Conservation (phyloP, 2,113 vertebrate species). For the Pseudonaja textilis region DNA sequence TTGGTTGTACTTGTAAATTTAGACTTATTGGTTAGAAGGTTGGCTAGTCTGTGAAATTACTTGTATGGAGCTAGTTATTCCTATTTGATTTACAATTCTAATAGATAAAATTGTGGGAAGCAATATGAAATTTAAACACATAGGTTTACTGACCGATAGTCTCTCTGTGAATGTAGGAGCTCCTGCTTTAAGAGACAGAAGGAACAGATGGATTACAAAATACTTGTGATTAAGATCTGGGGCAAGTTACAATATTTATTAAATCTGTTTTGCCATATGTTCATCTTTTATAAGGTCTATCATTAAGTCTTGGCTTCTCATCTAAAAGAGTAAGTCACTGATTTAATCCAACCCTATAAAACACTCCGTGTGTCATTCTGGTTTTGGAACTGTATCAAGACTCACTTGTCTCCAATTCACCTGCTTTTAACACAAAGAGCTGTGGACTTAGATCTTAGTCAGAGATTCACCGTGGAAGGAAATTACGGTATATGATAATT, state of each 20-base stretch:
- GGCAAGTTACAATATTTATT: slow-evolving; percentile 2
- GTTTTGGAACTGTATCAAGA: not conserved
- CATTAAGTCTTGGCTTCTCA: not conserved
- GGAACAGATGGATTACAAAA: slow-evolving; percentile 11
- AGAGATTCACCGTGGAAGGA: not conserved
- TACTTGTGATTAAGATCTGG: slow-evolving; percentile 2
- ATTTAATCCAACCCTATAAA: not conserved
- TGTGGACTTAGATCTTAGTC: not conserved
- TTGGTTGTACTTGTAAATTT: not conserved
- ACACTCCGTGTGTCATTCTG: not conserved
- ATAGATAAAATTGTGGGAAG: not conserved
- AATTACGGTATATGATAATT: not conserved
- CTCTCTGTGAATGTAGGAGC: not conserved
- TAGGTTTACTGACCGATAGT: not conserved
- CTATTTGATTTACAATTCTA: not conserved
- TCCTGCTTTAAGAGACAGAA: not conserved
- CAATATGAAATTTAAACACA: not conserved
- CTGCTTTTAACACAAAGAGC: not conserved
- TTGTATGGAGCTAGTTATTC: not conserved
- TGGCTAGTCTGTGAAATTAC: not conserved
- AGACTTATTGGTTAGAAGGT: not conserved
- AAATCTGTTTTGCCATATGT: not conserved
- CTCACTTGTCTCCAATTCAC: not conserved
- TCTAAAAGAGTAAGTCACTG: not conserved
- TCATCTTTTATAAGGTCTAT: not conserved